Base-by-base conservation (phyloP, 2,113 vertebrate genomes). In the Acrocephalus arundinaceus region DNA sequence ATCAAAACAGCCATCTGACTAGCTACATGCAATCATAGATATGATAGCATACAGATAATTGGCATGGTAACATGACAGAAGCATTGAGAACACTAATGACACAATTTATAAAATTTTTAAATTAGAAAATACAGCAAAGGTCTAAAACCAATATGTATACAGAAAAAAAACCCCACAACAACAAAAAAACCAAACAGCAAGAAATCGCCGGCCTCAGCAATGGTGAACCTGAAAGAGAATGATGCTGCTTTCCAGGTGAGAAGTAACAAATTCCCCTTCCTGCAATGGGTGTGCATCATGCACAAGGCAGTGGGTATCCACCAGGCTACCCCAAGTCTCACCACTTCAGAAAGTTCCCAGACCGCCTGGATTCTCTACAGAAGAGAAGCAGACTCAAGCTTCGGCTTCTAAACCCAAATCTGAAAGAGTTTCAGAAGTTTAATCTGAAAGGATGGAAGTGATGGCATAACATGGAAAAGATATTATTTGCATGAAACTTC, bases 261-360 rank as follows among this genome's bases (percentile, higher is more conserved):
- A 88, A 79, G n/a, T 11, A 49, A 23, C 7, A 7, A 82, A 62
- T 6, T 14, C 10, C n/a, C 31, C 45, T 90, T 85, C 31, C 37
- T 5, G 0, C 35, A 31, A 51, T 0, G 1, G 15, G 48, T 5
- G 1, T 19, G 43, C 57, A n/a, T 21, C 51, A 58, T 0, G 2
- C 48, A 93, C 37, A 55, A 43, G 28, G 6, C 67, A 85, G 35
- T 7, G 3, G 55, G 58, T 46, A 93, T 16, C 54, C 49, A 57
- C 19, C 21, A 61, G 37, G 22, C 49, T 58, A 77, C 14, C 39
- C 73, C 51, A 61, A 61, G 15, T 16, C 27, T 54, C 35, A 51
- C 24, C 1, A 1, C 39, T 49, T 19, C 8, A 59, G 30, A 59
- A 80, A 79, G 10, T n/a, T 74, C n/a, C 37, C 41, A 86, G 41